A percentile compares a stretch with the other conserved stretches of the same genome.
phyloP scores from a whole-genome alignment of 2,888 invertebrate species.

The Ophion costatus region DNA sequence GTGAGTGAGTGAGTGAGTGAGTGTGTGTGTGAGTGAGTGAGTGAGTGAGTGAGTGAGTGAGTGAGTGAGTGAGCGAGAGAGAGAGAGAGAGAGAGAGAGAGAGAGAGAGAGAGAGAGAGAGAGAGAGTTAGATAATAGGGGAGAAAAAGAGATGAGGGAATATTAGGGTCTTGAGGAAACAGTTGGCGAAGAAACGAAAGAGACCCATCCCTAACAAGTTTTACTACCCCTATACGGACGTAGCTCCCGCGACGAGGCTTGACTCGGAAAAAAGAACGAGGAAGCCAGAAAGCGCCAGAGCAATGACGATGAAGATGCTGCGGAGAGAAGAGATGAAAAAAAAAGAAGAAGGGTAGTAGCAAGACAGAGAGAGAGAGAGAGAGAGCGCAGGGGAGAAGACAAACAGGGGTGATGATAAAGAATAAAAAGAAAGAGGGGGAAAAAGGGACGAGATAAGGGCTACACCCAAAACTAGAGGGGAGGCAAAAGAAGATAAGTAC shows the following conservation, averaged over 20 bases:
- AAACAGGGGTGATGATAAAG: background rate
- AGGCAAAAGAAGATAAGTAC: background rate
- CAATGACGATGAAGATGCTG: background rate
- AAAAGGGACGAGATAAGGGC: background rate
- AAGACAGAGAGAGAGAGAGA: constrained; percentile 9
- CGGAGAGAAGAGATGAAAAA: constrained; percentile 12
- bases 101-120: constrained; percentile 6
- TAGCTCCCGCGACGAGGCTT: constrained; percentile 51
- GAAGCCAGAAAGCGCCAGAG: constrained; percentile 16
- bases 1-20: background rate
- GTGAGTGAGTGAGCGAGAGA: background rate
- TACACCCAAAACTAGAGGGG: constrained; percentile 5
- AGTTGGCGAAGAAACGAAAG: constrained; percentile 62
- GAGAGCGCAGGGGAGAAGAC: background rate
- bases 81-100: constrained; percentile 8
- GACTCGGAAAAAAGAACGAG: constrained; percentile 32
- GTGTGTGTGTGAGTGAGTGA: constrained; percentile 8
- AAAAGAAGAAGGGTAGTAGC: background rate
- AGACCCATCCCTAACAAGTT: constrained; percentile 63
- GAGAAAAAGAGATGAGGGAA: constrained; percentile 43
- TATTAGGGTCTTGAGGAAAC: constrained; percentile 59
- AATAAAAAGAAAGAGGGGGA: background rate
- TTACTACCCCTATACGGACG: constrained; percentile 59
- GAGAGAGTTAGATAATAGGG: too few relatives aligned
- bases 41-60: constrained; percentile 5